Base-by-base conservation (phyloP, 2,888 invertebrate genomes). In the Pyrrhia umbra region DNA sequence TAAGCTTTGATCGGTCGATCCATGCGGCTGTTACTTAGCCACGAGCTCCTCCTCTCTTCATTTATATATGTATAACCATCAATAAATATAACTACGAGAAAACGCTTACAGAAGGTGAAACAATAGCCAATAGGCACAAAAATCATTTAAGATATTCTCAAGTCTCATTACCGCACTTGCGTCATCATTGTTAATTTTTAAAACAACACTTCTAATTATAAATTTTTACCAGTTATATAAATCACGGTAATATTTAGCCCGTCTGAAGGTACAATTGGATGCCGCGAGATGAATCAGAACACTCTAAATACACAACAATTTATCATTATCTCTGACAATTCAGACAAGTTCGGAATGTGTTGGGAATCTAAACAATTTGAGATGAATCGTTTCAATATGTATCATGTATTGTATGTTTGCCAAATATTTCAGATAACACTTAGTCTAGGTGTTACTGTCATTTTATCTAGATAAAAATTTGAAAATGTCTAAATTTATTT, bases 151-250 rank as follows among this genome's bases (percentile, higher is more conserved):
- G n/a, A 10, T 18, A 47, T 45, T 45, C 15, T 27, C 47, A 64
- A 65, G 25, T 37, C 37, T 58, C 47, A 49, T 52, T 40, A 43
- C 57, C 10, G 3, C n/a, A 4, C 39, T 18, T 68, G 30, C 75
- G 59, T 68, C 70, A 70, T 30, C 25, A 69, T 54, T 60, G 54
- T 60, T 55, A 69, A 69, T 70, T 75, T 75, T 45, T 69, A 60
- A 40, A 49, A 68, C 46, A 59, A 27, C 51, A 46, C 30, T 15
- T 49, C 70, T 70, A 60, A 75, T 70, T 70, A 51, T 51, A 59
- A 54, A 1, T 39, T 20, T 27, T 18, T 40, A 61, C 39, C 23
- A 43, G 45, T 27, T 6, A 18, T 10, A 60, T 61, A 63, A 75
- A 47, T 70, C 62, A 70, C 42, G 15, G 42, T 15, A 54, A 46